Base-by-base conservation (phyloP, 2,113 vertebrate species). In the Anser brachyrhynchus region DNA sequence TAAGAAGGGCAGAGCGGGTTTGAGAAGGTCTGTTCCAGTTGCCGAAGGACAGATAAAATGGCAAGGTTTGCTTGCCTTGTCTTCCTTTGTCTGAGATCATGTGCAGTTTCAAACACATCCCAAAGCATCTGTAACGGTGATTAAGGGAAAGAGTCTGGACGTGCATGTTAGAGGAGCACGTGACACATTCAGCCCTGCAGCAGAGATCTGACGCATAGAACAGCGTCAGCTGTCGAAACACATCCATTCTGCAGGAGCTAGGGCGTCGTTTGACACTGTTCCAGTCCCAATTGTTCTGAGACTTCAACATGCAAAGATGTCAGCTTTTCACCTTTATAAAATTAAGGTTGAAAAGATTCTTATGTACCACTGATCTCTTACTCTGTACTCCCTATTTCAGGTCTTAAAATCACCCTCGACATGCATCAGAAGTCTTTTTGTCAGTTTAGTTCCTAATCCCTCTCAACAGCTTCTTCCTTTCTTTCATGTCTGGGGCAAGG, bases 51-150 rank as follows among this genome's bases (percentile, higher is more conserved):
- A 80, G 80, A 64, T 55, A 39, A 82, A 91, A 39, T 21, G 41
- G 87, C 44, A 73, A 78, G 23, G 41, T 43, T 86, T 65, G 43
- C 70, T 66, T 94, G 80, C 41, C 62, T 92, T 70, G 80, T 91
- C 92, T 94, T 96, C 35, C 55, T 82, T 94, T 95, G 91, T 93
- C 84, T 69, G 64, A 89, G 75, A 67, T 52, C 26, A 78, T 6
- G 46, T 54, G 71, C 84, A 69, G 83, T 83, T 94, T 88, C 89
- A 71, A 92, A 78, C 70, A 72, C 66, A 66, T 54, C 46, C 37
- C 4, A 1, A 87, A 86, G 73, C 59, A 95, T 43, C 84, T 92
- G 49, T 35, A 87, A 20, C n/a, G 84, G 87, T 79, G 90, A 84
- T 84, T 88, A 91, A 84, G 62, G 93, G 44, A 19, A 92, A 52